phyloP scores from a whole-genome alignment of 2,113 vertebrate genomes.

The Varanus komodoensis region DNA sequence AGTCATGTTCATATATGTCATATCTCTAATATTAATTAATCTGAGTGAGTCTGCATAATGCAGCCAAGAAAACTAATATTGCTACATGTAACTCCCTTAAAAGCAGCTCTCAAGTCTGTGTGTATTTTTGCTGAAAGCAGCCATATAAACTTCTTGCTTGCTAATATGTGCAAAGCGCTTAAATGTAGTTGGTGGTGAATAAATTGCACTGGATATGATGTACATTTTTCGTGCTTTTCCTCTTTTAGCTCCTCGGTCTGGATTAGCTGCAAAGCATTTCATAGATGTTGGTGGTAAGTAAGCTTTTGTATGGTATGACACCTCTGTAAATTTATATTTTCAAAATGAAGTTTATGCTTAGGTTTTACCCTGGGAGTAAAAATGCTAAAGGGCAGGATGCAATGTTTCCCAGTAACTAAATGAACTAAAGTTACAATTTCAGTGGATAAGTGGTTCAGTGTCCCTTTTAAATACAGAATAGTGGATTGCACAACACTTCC shows the following conservation, averaged over 20 bases:
- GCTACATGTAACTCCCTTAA: neutral
- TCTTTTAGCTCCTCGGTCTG: conserved; percentile 92
- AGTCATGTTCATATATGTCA: neutral
- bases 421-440: neutral
- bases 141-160: neutral
- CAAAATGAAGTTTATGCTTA: conserved; percentile 24
- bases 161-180: too few relatives aligned
- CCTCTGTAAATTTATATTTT: conserved; percentile 20
- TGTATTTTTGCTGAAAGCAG: neutral
- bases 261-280: conserved; percentile 93
- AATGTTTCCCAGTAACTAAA: neutral
- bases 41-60: neutral
- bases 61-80: neutral
- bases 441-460: too few relatives aligned
- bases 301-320: conserved; percentile 15
- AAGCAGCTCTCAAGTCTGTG: neutral
- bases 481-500: too few relatives aligned
- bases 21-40: neutral
- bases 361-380: neutral
- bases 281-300: conserved; percentile 95
- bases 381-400: neutral
- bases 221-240: neutral
- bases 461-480: too few relatives aligned
- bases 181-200: too few relatives aligned
- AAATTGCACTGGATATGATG: neutral